Base-by-base conservation (phyloP, 1,140 invertebrate species). In the Neodiprion virginianus region DNA sequence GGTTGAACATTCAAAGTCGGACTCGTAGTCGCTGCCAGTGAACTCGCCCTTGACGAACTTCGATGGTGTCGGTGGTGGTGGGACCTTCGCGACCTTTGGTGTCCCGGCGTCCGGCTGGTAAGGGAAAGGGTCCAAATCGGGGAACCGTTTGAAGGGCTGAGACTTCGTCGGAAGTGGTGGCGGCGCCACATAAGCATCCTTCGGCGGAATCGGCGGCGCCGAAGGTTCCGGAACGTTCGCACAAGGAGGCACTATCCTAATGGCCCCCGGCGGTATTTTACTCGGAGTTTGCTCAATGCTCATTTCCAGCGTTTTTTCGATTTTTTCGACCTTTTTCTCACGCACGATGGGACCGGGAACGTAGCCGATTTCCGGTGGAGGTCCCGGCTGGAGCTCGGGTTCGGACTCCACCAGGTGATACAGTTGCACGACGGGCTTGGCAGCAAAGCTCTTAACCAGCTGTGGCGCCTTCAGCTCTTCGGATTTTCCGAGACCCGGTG, bases 11-110 rank as follows among this genome's bases (percentile, higher is more conserved):
- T 93, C 92, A 66, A 92, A 87, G 86, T 94, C 93, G 79, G 93
- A 94, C 83, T 94, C 93, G 79, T 94, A 94, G 77, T 94, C 93
- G 76, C 93, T 94, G 77, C 93, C 93, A 3, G 86, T 83, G 75
- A 91, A 88, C 61, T 88, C 88, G 23, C 90, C 90, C 79, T 91
- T 92, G 0, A 90, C 85, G 80, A 93, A 92, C 79, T 93, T 93
- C 0, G 89, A 89, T 9, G 92, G 92, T 21, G 89, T 86, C 0
- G 92, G 89, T 1, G 91, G 89, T 12, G 90, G 89, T 11, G 88
- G 85, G 8, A 84, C 78, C 67, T 83, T 89, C 48, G 75, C 69
- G 61, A 80, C 75, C 78, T 84, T 75, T 50, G 72, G 47, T 49
- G 71, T 69, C 28, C 73, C 12, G 53, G 80, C 9, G 71, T 50